Percentiles rank a stretch among this genome's conserved stretches.
phyloP scores from a whole-genome alignment of 2,888 invertebrate genomes.

The Zhengitettix transpicula region DNA sequence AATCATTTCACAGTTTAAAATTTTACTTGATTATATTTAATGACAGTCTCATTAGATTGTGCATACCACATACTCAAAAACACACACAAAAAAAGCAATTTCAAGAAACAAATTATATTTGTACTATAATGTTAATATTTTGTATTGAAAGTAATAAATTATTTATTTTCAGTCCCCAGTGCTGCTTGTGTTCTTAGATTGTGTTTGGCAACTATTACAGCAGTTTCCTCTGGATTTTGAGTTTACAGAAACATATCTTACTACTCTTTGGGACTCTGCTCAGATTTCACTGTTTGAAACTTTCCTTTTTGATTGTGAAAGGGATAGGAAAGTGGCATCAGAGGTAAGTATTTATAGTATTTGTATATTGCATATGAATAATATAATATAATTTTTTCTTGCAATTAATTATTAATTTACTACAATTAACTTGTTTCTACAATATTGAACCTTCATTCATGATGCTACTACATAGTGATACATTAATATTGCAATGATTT shows the following conservation, averaged over 20 bases:
- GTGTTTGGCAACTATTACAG: constrained; percentile 77
- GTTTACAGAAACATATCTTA: constrained; percentile 82
- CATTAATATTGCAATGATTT: background rate
- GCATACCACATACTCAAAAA: too few relatives aligned
- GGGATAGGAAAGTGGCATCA: constrained; percentile 52
- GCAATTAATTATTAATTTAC: background rate
- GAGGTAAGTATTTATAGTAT: constrained; percentile 29
- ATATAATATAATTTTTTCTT: background rate
- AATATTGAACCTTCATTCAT: background rate
- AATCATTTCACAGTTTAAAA: too few relatives aligned
- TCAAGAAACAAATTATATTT: too few relatives aligned
- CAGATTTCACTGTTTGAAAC: constrained; percentile 83
- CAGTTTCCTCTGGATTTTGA: constrained; percentile 84
- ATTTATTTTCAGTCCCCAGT: constrained; percentile 52
- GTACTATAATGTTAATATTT: too few relatives aligned
- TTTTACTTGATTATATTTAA: too few relatives aligned
- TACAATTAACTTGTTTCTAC: background rate
- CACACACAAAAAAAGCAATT: too few relatives aligned
- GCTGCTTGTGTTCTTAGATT: constrained; percentile 82
- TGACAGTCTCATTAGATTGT: too few relatives aligned
- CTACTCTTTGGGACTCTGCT: constrained; percentile 78
- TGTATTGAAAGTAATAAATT: background rate
- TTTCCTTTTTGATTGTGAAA: constrained; percentile 77
- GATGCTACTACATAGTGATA: background rate
- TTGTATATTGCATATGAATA: background rate